These are phyloP conservation scores for Nematolebias whitei DNA, from an alignment of 2,113 vertebrate species.

Conservation along the genomic window DNA sequence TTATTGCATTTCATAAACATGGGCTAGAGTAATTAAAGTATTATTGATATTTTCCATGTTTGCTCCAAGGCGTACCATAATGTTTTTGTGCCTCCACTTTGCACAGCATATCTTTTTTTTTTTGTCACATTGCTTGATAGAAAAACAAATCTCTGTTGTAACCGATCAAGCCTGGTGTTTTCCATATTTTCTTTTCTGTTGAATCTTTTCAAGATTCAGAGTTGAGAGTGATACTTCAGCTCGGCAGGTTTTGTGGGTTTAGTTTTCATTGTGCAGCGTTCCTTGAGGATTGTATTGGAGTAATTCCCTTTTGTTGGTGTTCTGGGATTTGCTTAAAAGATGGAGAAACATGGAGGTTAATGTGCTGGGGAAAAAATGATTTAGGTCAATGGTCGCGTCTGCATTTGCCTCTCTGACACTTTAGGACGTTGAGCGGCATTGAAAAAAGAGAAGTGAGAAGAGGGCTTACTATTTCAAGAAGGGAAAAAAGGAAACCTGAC, in stretches of 20 bases:
- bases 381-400: conserved; percentile 75
- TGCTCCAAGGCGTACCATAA: conserved; percentile 75
- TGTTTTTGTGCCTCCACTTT: conserved; percentile 14
- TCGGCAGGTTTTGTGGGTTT: conserved; percentile 27
- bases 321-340: conserved; percentile 62
- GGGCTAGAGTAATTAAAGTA: conserved; percentile 87
- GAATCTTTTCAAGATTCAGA: conserved; percentile 33
- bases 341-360: conserved; percentile 72
- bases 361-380: conserved; percentile 79
- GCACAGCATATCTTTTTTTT: neutral
- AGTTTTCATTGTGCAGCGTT: conserved; percentile 39
- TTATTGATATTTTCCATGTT: conserved; percentile 84
- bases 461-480: conserved; percentile 47
- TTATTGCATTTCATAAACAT: conserved; percentile 94
- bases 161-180: conserved; percentile 35
- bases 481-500: conserved; percentile 51
- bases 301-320: conserved; percentile 35
- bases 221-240: conserved; percentile 24
- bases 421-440: conserved; percentile 44
- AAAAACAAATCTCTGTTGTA: conserved; percentile 34
- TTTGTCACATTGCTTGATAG: conserved; percentile 13
- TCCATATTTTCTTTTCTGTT: conserved; percentile 21
- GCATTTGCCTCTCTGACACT: conserved; percentile 75
- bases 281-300: conserved; percentile 23
- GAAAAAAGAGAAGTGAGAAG: conserved; percentile 61